phyloP scores from a whole-genome alignment of 2,797 vertebrate genomes.

The Aphelocoma californica region DNA sequence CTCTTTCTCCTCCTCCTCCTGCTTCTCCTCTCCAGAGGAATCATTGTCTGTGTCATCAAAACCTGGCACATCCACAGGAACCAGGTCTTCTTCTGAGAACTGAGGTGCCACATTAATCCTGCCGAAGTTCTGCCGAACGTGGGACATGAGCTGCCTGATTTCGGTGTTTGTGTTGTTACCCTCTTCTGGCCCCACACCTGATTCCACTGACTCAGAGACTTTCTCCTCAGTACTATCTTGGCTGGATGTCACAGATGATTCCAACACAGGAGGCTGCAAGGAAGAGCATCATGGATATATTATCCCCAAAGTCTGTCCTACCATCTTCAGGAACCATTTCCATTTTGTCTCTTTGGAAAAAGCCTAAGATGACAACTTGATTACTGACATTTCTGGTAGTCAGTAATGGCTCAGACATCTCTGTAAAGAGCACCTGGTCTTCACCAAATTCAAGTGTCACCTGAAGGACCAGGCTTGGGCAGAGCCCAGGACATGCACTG shows the following conservation, averaged over 20 bases:
- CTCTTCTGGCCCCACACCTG: background rate
- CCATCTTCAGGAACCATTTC: background rate
- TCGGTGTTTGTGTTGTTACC: background rate
- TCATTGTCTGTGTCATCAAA: conserved; percentile 73
- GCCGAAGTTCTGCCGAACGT: conserved; percentile 92
- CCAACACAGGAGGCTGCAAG: conserved; percentile 38
- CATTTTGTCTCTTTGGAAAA: background rate
- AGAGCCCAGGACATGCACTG: background rate
- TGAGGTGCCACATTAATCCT: conserved; percentile 91
- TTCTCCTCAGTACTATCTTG: background rate
- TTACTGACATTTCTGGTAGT: background rate
- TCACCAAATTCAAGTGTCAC: background rate
- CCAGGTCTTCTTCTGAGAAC: conserved; percentile 90
- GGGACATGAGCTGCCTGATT: conserved; percentile 79
- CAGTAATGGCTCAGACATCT: background rate
- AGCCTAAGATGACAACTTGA: background rate
- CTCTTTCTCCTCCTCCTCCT: conserved; percentile 68
- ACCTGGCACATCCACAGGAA: conserved; percentile 87
- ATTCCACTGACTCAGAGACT: background rate
- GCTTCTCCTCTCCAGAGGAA: conserved; percentile 62
- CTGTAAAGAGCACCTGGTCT: background rate
- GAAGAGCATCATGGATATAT: background rate
- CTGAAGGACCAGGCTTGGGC: background rate
- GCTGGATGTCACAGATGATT: background rate
- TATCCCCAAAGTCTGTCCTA: background rate